phyloP scores from a whole-genome alignment of 2,888 invertebrate genomes.

The Ommatoiulus sabulosus region DNA sequence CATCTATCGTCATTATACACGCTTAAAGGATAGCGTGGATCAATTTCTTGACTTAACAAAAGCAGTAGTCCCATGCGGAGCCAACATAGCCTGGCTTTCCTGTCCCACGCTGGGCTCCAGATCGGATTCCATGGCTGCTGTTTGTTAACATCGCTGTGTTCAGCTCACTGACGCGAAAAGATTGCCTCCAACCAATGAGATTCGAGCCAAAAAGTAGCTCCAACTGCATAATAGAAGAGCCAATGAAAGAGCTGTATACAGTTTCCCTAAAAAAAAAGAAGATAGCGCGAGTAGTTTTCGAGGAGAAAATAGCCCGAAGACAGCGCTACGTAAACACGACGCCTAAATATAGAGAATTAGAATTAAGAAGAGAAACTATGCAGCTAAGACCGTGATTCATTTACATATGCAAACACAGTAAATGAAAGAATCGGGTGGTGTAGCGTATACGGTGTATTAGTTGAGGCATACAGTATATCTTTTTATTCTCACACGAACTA shows the following conservation, averaged over 20 bases:
- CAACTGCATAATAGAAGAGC: neutral
- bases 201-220: constrained; percentile 37
- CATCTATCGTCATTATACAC: constrained; percentile 33
- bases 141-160: constrained; percentile 38
- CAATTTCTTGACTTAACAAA: constrained; percentile 43
- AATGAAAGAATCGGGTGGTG: neutral
- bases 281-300: neutral
- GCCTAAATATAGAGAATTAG: neutral
- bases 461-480: no score
- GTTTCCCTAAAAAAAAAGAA: neutral
- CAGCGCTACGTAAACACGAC: no score
- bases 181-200: constrained; percentile 26
- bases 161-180: constrained; percentile 40
- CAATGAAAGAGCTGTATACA: neutral
- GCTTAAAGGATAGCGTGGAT: constrained; percentile 40
- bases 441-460: no score
- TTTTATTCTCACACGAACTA: neutral
- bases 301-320: neutral
- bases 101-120: constrained; percentile 22
- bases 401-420: neutral
- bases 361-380: neutral
- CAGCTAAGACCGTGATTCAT: neutral
- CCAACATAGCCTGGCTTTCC: constrained; percentile 25
- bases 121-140: constrained; percentile 23
- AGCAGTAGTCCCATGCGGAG: constrained; percentile 40